phyloP scores from a whole-genome alignment of 2,888 invertebrate genomes.

The Dilophus febrilis region DNA sequence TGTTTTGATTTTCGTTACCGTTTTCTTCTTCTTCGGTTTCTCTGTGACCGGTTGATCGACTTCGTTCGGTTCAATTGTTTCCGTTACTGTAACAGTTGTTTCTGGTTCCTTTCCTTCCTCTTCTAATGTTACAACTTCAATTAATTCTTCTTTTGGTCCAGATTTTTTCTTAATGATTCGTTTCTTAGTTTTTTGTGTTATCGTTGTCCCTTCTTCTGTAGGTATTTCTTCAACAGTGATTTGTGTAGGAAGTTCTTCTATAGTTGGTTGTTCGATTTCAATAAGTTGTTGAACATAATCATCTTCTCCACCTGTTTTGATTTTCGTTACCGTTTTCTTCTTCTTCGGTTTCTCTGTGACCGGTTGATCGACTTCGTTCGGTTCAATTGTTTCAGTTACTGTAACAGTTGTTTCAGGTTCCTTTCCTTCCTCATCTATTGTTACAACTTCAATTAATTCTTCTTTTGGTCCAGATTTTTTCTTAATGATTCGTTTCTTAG shows the following conservation, averaged over 20 bases:
- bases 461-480: constrained; percentile 16
- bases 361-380: constrained; percentile 4
- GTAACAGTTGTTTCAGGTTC: constrained; percentile 21
- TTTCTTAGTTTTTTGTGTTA: constrained; percentile 23
- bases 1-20: constrained; percentile 15
- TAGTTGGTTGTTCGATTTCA: constrained; percentile 28
- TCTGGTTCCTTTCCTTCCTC: constrained; percentile 22
- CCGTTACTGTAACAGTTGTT: constrained; percentile 21
- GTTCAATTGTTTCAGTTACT: constrained; percentile 7
- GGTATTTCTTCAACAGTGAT: too few relatives aligned
- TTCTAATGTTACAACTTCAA: constrained; percentile 24
- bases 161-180: constrained; percentile 22
- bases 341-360: constrained; percentile 11
- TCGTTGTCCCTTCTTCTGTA: constrained; percentile 31
- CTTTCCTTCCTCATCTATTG: constrained; percentile 23
- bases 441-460: constrained; percentile 8
- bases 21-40: constrained; percentile 17
- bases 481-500: constrained; percentile 18
- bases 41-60: constrained; percentile 10
- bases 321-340: constrained; percentile 18
- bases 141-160: constrained; percentile 15
- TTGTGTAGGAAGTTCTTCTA: too few relatives aligned
- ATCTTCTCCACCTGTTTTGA: constrained; percentile 24
- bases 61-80: constrained; percentile 17
- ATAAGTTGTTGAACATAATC: constrained; percentile 23